Evolutionary conservation across 2,888 invertebrate species (phyloP), one percentile per base, ranked within the genome.

Genomic region (Thymelicus acteon): DNA sequence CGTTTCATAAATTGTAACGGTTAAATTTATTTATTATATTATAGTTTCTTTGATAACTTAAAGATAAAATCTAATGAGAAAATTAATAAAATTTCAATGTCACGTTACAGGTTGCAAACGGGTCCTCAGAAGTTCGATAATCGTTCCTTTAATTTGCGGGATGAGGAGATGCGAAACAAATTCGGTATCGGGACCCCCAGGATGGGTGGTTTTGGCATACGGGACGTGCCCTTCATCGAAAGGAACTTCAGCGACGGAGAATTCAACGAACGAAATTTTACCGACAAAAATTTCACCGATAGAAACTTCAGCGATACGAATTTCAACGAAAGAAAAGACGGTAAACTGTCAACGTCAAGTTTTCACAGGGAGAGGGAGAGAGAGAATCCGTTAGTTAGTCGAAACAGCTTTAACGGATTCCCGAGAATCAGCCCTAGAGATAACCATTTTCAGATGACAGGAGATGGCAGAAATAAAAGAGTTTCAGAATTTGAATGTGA

Each of bases 401-500:
- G 94, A 74, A 94, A 93, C 80, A 94, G 94, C 76, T 94, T 94
- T 76, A 94, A 88, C 74, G 94, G 93, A 7, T 94, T 92, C 75
- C 94, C 92, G 6, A 84, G 93, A 73, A 85, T 93, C 72, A 89
- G 90, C 1, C 80, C 89, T 1, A 88, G 93, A 60, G 92, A 93
- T 44, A 84, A 80, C 67, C 92, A 93, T 71, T 94, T 93, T 72
- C 91, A 93, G 77, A 83, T 91, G 82, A 85, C 89, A 52, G 89
- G 92, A 13, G 94, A 93, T 61, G 93, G 93, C n/a, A 85, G 92
- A 47, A 94, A 90, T 79, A 94, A 94, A 73, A 92, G 95, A 79
- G 95, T 95, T 72, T 91, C 95, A 6, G 95, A 95, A 82, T 95
- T 95, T 79, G 95, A 95, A 83, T 95, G 95, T 83, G 95, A 95